These are phyloP conservation scores for Bostrychus sinensis DNA, from an alignment of 2,113 vertebrate species.

Conservation along the genomic window DNA sequence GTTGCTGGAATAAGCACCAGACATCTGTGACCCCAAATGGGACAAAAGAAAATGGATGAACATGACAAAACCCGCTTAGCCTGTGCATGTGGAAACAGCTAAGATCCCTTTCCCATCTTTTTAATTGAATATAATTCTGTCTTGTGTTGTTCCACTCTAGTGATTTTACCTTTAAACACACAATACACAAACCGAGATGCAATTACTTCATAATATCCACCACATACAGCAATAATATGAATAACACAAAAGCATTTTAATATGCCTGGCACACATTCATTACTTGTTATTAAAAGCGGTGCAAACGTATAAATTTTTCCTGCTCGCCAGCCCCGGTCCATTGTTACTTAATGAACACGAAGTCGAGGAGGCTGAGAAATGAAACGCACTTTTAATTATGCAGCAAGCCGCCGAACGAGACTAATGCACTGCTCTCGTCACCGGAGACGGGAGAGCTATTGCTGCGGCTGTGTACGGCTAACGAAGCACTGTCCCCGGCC, in stretches of 20 bases:
- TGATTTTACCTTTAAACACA: background rate
- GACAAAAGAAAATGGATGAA: too few relatives aligned
- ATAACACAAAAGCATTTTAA: slow-evolving; percentile 4
- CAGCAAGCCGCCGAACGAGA: slow-evolving; percentile 47
- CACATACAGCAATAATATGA: slow-evolving; percentile 1
- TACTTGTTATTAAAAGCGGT: slow-evolving; percentile 17
- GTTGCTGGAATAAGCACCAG: too few relatives aligned
- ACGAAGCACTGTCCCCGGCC: slow-evolving; percentile 32
- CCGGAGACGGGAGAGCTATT: slow-evolving; percentile 22
- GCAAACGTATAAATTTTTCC: slow-evolving; percentile 3
- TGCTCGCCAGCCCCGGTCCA: slow-evolving; percentile 20
- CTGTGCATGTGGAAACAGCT: too few relatives aligned
- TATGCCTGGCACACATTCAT: background rate
- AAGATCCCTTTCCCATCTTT: too few relatives aligned
- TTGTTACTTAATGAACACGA: slow-evolving; percentile 33
- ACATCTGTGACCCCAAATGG: too few relatives aligned
- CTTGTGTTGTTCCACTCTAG: background rate
- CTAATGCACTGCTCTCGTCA: slow-evolving; percentile 28
- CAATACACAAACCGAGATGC: background rate
- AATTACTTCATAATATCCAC: slow-evolving; percentile 6
- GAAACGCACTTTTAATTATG: slow-evolving; percentile 67
- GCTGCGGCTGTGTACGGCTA: slow-evolving; percentile 39
- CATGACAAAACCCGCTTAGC: too few relatives aligned
- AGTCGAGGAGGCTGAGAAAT: slow-evolving; percentile 42
- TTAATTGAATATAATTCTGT: too few relatives aligned